Conservation (phyloP, 2,797 vertebrate species). For the Cephalopachus bancanus region DNA sequence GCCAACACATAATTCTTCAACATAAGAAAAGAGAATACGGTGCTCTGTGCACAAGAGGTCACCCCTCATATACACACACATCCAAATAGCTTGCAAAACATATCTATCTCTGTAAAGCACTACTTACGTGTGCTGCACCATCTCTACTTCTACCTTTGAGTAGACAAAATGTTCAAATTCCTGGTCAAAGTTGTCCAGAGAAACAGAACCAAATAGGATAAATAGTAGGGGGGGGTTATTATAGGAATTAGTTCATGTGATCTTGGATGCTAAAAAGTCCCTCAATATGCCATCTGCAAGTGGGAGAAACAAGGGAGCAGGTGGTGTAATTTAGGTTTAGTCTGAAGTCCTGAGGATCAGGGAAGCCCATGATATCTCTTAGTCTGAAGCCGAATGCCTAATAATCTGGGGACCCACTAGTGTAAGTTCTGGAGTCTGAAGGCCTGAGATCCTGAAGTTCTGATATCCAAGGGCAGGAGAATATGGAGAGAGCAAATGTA, state of each 20-base stretch:
- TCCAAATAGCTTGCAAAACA: not conserved
- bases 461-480: not conserved
- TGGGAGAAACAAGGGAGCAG: not conserved
- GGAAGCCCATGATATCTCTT: not conserved
- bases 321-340: not conserved
- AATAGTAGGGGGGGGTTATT: not conserved
- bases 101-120: too few relatives aligned
- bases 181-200: too few relatives aligned
- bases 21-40: accelerated
- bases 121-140: not conserved
- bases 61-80: accelerated
- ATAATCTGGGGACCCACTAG: not conserved
- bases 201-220: not conserved
- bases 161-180: not conserved
- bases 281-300: not conserved
- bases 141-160: not conserved
- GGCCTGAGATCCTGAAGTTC: not conserved
- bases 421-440: not conserved
- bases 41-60: accelerated
- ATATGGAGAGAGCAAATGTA: not conserved
- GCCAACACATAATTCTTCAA: not conserved
- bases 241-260: not conserved
- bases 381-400: too few relatives aligned
- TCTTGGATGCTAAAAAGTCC: not conserved
- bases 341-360: not conserved